A percentile compares a stretch with the other conserved stretches of the same genome.
Evolutionary conservation across 2,797 vertebrate genomes (phyloP).

Genomic region (Mallotus villosus): DNA sequence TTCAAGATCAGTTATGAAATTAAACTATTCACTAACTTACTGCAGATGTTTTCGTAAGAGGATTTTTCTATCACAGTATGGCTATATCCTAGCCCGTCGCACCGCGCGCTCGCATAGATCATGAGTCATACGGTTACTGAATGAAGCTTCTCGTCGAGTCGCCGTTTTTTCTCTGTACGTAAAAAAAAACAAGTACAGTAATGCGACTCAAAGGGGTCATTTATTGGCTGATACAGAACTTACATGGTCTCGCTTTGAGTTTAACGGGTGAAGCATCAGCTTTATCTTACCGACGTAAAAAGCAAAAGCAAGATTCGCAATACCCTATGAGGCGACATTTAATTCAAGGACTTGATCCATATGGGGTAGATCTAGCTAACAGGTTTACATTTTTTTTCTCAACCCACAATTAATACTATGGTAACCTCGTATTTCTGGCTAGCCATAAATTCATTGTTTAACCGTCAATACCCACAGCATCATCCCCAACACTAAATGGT

Average conservation of each 20-base stretch:
- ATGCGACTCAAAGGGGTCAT: slow-evolving; percentile 39
- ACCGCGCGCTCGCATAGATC: slow-evolving; percentile 56
- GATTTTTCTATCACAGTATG: too few relatives aligned
- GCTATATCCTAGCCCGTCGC: slow-evolving; percentile 28
- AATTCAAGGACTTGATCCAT: neutral
- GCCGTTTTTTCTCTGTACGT: slow-evolving; percentile 42
- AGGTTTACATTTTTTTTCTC: neutral
- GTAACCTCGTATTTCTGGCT: too few relatives aligned
- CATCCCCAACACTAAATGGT: too few relatives aligned
- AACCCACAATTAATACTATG: too few relatives aligned
- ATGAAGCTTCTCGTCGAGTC: slow-evolving; percentile 51
- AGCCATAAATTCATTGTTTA: too few relatives aligned
- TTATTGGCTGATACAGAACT: slow-evolving; percentile 8
- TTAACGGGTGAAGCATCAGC: slow-evolving; percentile 1
- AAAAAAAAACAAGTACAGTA: slow-evolving; percentile 33
- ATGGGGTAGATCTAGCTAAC: neutral
- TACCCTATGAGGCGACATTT: neutral
- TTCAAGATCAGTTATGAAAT: neutral
- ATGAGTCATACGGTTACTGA: slow-evolving; percentile 73
- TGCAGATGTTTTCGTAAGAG: neutral
- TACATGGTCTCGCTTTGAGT: slow-evolving; percentile 12
- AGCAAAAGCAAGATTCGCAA: neutral
- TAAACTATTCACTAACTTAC: neutral
- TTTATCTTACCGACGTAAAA: neutral
- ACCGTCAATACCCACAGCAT: too few relatives aligned